A percentile compares a stretch with the other conserved stretches of the same genome.
Conservation (phyloP, 2,888 invertebrate species). For the Eilema caniola region DNA sequence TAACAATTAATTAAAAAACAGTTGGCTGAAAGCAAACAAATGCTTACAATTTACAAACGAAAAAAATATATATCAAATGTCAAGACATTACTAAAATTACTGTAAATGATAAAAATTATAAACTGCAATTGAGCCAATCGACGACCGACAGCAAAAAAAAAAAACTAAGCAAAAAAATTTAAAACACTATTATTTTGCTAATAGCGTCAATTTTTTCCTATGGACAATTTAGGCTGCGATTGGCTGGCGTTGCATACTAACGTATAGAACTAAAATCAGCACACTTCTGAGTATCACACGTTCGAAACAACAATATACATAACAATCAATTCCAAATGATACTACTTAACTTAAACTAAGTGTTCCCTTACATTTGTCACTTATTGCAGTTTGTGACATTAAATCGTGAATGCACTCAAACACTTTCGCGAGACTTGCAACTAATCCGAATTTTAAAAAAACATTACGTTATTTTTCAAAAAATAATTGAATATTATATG, state of each 20-base stretch:
- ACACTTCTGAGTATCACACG: slow-evolving; percentile 71
- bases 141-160: neutral
- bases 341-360: slow-evolving; percentile 49
- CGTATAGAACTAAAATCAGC: slow-evolving; percentile 61
- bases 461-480: neutral
- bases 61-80: slow-evolving; percentile 51
- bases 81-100: slow-evolving; percentile 50
- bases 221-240: neutral
- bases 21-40: slow-evolving; percentile 85
- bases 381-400: slow-evolving; percentile 50
- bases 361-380: slow-evolving; percentile 50
- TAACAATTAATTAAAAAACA: slow-evolving; percentile 55
- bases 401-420: slow-evolving; percentile 39
- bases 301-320: slow-evolving; percentile 48
- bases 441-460: neutral
- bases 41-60: slow-evolving; percentile 86
- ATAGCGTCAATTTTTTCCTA: slow-evolving; percentile 26
- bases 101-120: slow-evolving; percentile 41
- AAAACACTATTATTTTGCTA: slow-evolving; percentile 28
- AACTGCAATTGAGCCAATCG: slow-evolving; percentile 33
- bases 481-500: neutral
- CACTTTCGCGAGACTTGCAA: slow-evolving; percentile 17
- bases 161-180: slow-evolving; percentile 6
- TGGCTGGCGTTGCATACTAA: slow-evolving; percentile 45
- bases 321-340: slow-evolving; percentile 58